Conservation (phyloP, 2,888 invertebrate genomes). For the Acanthosepion esculentum region DNA sequence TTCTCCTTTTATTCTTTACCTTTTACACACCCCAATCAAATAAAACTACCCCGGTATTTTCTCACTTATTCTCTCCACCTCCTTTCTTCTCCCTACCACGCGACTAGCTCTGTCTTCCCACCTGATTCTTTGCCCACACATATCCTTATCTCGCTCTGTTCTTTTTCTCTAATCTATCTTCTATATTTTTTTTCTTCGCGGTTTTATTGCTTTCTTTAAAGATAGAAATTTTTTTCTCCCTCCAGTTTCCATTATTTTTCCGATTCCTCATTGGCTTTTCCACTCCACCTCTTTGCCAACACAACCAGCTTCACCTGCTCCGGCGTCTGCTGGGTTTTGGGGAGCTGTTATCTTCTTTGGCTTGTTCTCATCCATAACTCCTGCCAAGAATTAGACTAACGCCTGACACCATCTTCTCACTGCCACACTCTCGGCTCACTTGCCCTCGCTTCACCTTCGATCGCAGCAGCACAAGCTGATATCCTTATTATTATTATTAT, state of each 20-base stretch:
- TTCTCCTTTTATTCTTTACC: too few species aligned
- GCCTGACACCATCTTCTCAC: background rate
- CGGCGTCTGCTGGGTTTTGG: background rate
- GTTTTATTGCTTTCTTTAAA: too few species aligned
- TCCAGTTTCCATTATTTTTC: background rate
- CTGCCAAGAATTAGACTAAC: background rate
- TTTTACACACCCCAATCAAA: too few species aligned
- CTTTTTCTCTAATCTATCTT: too few species aligned
- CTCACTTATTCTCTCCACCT: too few species aligned
- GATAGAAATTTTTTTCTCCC: background rate
- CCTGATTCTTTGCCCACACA: too few species aligned
- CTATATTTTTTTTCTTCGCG: too few species aligned
- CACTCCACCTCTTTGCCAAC: background rate
- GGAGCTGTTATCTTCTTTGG: slow-evolving; percentile 1
- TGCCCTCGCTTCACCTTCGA: background rate
- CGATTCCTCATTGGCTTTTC: background rate
- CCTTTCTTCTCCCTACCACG: too few species aligned
- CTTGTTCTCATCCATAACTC: slow-evolving; percentile 33
- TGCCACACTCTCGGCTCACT: background rate
- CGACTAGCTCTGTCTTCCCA: too few species aligned
- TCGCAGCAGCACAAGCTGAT: background rate
- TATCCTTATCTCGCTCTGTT: too few species aligned
- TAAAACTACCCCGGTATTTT: too few species aligned
- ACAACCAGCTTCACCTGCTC: background rate
- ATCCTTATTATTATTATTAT: background rate